Evolutionary conservation across 2,888 invertebrate genomes (phyloP).

Genomic region (Bellardia bayeri): DNA sequence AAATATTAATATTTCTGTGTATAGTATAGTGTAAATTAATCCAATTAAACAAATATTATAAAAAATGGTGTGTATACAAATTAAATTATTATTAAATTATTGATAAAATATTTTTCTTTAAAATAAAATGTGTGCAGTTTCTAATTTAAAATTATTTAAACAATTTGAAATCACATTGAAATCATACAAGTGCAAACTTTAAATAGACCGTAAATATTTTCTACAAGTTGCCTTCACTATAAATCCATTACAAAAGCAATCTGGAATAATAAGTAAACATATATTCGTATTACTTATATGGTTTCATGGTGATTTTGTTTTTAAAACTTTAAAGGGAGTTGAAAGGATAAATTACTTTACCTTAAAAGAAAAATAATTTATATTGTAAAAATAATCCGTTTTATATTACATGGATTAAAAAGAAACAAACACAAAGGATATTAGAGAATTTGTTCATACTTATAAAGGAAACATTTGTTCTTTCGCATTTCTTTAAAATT

Average conservation of each 20-base stretch:
- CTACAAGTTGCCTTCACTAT: slow-evolving; percentile 48
- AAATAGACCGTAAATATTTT: slow-evolving; percentile 64
- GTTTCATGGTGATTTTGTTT: slow-evolving; percentile 56
- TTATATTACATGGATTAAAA: slow-evolving; percentile 31
- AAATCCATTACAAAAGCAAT: slow-evolving; percentile 57
- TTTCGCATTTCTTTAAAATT: too few relatives aligned
- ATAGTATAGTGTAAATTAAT: slow-evolving; percentile 77
- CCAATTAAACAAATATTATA: slow-evolving; percentile 75
- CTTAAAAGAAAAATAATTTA: slow-evolving; percentile 11
- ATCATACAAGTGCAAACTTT: slow-evolving; percentile 65
- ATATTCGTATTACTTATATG: slow-evolving; percentile 54
- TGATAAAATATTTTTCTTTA: neutral
- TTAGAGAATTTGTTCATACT: neutral
- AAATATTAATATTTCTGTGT: slow-evolving; percentile 69
- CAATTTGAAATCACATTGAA: slow-evolving; percentile 49
- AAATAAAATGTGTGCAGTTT: neutral
- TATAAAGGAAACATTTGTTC: too few relatives aligned
- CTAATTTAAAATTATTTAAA: slow-evolving; percentile 25
- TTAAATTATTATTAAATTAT: slow-evolving; percentile 35
- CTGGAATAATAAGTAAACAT: slow-evolving; percentile 49
- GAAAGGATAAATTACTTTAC: slow-evolving; percentile 29
- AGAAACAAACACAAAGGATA: neutral
- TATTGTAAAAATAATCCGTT: slow-evolving; percentile 14
- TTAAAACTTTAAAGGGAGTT: slow-evolving; percentile 19
- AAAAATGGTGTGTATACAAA: slow-evolving; percentile 80